Conservation (phyloP, 2,113 vertebrate genomes). For the Calonectris borealis region DNA sequence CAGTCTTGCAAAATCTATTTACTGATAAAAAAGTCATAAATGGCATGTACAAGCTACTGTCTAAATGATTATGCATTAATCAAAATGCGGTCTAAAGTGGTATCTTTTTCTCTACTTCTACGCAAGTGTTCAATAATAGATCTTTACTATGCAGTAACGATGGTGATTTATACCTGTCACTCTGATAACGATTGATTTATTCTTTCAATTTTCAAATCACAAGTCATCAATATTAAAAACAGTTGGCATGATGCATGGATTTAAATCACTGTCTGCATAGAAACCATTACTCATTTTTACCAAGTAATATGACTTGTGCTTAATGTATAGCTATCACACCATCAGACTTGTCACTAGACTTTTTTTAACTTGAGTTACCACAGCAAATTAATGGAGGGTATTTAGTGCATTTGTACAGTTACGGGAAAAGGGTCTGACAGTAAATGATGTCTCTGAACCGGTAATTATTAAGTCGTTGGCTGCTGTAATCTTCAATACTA, state of each 20-base stretch:
- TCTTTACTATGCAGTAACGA: background rate
- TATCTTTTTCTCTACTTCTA: background rate
- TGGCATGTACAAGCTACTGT: background rate
- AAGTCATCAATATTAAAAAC: background rate
- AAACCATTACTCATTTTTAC: background rate
- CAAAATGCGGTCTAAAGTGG: background rate
- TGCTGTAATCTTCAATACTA: background rate
- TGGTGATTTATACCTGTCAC: background rate
- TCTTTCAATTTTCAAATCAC: background rate
- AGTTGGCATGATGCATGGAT: background rate
- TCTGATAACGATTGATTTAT: background rate
- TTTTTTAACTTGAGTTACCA: background rate
- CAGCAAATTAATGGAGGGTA: background rate
- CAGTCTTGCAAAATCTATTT: background rate
- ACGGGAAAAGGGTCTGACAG: background rate
- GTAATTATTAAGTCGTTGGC: background rate
- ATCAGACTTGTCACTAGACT: background rate
- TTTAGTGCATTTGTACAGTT: background rate
- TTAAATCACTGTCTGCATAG: background rate
- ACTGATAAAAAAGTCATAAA: background rate
- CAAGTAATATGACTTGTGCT: background rate
- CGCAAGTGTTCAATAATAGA: background rate
- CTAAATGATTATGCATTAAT: background rate
- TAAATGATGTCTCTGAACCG: fast-evolving
- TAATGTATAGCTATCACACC: background rate